phyloP scores from a whole-genome alignment of 2,113 vertebrate species.

The Salvelinus fontinalis region DNA sequence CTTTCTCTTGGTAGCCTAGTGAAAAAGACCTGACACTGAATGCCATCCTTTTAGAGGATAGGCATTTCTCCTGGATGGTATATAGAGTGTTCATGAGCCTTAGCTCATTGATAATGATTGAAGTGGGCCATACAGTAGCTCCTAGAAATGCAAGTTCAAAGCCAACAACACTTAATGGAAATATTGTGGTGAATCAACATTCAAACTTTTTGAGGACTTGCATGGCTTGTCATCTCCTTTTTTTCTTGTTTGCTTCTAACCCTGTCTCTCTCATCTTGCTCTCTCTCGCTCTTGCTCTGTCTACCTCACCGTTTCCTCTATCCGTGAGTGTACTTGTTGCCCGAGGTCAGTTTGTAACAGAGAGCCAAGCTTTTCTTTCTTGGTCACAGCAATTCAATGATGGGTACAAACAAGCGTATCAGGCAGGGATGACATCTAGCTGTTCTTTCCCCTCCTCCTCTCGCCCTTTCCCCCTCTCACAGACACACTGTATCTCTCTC shows the following conservation, averaged over 20 bases:
- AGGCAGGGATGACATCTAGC: constrained; percentile 59
- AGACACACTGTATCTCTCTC: constrained; percentile 37
- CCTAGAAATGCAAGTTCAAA: constrained; percentile 67
- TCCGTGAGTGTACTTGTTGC: constrained; percentile 56
- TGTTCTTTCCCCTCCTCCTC: background rate
- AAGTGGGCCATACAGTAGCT: no score
- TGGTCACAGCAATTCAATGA: constrained; percentile 63
- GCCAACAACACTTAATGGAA: constrained; percentile 47
- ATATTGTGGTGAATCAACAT: constrained; percentile 20
- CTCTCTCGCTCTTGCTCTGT: constrained; percentile 13
- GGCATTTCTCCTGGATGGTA: background rate
- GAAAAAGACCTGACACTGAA: background rate
- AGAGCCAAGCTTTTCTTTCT: constrained; percentile 73
- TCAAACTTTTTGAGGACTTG: no score
- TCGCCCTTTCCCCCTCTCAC: constrained; percentile 26
- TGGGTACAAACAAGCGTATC: constrained; percentile 69
- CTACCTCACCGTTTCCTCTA: constrained; percentile 57
- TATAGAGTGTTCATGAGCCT: background rate
- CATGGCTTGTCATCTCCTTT: background rate
- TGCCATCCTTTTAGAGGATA: background rate
- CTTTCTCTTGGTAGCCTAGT: constrained; percentile 23
- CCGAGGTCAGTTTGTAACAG: constrained; percentile 69
- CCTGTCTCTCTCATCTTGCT: background rate
- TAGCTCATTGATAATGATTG: background rate
- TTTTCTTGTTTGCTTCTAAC: background rate